Conservation (phyloP, 2,113 vertebrate species). For the Corydoras sp. region DNA sequence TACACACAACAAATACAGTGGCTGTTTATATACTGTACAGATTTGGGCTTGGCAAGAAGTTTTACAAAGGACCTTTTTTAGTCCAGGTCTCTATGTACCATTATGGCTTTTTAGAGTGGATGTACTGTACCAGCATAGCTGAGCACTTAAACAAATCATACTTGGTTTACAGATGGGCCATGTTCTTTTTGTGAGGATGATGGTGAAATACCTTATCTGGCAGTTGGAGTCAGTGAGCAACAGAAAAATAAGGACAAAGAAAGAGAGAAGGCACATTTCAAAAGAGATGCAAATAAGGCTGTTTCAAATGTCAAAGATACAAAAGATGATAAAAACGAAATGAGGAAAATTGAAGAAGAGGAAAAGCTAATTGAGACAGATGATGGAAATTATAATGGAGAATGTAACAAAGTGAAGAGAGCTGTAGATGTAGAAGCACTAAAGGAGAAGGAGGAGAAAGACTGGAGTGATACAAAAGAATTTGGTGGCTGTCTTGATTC, state of each 20-base stretch:
- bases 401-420: background rate
- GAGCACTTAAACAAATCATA: too few relatives aligned
- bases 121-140: too few relatives aligned
- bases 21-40: too few relatives aligned
- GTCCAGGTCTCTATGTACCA: too few relatives aligned
- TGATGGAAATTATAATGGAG: conserved; percentile 39
- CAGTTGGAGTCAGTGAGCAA: conserved; percentile 6
- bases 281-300: conserved; percentile 20
- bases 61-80: too few relatives aligned
- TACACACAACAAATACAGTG: too few relatives aligned
- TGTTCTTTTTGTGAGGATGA: conserved; percentile 64
- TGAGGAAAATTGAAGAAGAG: conserved; percentile 21
- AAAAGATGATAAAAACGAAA: background rate
- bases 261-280: conserved; percentile 30
- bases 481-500: conserved; percentile 4
- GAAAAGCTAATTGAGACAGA: background rate
- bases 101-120: too few relatives aligned
- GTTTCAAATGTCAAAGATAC: conserved; percentile 12
- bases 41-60: too few relatives aligned
- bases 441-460: conserved; percentile 25
- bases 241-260: conserved; percentile 28
- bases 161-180: conserved; percentile 50
- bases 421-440: conserved; percentile 13
- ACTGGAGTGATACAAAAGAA: conserved; percentile 22
- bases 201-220: conserved; percentile 18